Conservation (phyloP, 2,113 vertebrate genomes). For the Nibea coibor region DNA sequence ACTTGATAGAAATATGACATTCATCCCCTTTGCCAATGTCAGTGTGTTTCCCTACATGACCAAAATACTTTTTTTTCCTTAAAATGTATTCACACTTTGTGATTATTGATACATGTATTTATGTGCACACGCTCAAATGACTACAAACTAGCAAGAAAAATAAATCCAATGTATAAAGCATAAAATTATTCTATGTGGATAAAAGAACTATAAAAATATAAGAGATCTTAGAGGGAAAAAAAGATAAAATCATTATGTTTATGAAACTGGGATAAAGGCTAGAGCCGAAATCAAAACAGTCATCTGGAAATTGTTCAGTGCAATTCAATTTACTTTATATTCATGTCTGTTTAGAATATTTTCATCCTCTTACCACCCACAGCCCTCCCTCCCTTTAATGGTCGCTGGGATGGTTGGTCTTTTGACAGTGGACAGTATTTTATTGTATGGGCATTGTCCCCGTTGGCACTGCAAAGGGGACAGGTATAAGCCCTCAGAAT, state of each 20-base stretch:
- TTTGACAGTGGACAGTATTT: constrained; percentile 90
- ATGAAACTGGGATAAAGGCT: constrained; percentile 78
- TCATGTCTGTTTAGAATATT: constrained; percentile 80
- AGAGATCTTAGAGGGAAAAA: constrained; percentile 76
- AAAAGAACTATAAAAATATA: constrained; percentile 89
- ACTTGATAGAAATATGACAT: constrained; percentile 81
- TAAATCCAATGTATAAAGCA: constrained; percentile 83
- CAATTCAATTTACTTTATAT: constrained; percentile 81
- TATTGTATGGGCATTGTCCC: constrained; percentile 89
- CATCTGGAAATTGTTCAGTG: constrained; percentile 87
- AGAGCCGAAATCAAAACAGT: constrained; percentile 84
- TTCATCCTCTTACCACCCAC: constrained; percentile 88
- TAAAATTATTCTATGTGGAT: constrained; percentile 85
- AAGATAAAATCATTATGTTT: constrained; percentile 76
- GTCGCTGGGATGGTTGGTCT: constrained; percentile 85
- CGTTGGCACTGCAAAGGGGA: constrained; percentile 88
- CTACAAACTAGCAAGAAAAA: constrained; percentile 80
- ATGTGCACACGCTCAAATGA: constrained; percentile 75
- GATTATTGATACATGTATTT: constrained; percentile 78
- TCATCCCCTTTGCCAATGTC: constrained; percentile 74
- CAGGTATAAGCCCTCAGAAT: constrained; percentile 88
- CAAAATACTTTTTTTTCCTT: constrained; percentile 69
- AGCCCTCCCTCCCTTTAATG: constrained; percentile 86
- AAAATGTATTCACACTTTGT: constrained; percentile 70
- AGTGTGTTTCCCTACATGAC: constrained; percentile 73